Evolutionary conservation across 1,140 invertebrate genomes (phyloP), one percentile per base, ranked within the genome.

Genomic region (Ladona fulva): DNA sequence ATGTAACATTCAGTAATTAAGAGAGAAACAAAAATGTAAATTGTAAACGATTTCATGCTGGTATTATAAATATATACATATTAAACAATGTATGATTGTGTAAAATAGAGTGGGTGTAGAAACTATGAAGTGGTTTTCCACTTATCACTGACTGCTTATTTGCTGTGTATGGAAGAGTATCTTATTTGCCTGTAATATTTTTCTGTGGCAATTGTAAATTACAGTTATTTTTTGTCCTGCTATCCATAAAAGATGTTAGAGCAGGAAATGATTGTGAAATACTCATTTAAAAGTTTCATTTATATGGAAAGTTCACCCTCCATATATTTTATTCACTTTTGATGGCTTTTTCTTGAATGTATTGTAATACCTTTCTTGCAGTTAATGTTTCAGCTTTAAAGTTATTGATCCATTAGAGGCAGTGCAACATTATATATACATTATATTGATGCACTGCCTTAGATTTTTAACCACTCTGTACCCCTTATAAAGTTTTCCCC

Each of bases 11-110:
- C 14, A 66, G 52, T 66, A 66, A 16, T 66, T 66, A 66, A 66
- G n/a, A 66, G 14, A 22, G 52, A 66, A 66, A 66, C 52, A 66
- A 66, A 6, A 1, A 22, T 66, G 52, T 66, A 66, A 66, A 66
- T 66, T 66, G 52, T 66, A 66, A 66, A 66, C 52, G 12, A 66
- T 66, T 66, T 66, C 52, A 66, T 66, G 52, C 52, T 66, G 52
- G n/a, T 66, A 66, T 66, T 66, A 66, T 66, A 66, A 16, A 66
- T 66, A 66, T 66, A 66, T 66, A 66, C 52, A 66, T 66, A 66
- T 66, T 66, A 66, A 52, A 66, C 52, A 66, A 66, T 66, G 52
- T 66, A 66, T 66, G 52, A 66, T 66, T 66, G 52, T 66, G 52
- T 66, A 66, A 66, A 66, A 66, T 66, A 66, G 52, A 66, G 52